phyloP scores from a whole-genome alignment of 1,140 invertebrate genomes.

The Penaeus japonicus region DNA sequence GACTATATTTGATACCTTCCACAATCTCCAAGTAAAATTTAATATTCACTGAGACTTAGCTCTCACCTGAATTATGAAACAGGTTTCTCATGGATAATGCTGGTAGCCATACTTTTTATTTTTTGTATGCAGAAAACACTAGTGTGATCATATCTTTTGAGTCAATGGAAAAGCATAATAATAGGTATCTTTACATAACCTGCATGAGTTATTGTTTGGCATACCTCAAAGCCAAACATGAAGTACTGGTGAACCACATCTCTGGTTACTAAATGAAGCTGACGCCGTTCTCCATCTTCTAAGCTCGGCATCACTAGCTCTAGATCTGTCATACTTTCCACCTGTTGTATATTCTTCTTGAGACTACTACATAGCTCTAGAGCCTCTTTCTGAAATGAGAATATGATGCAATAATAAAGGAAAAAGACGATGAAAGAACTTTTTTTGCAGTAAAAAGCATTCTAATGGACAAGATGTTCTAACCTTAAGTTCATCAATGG shows the following conservation, averaged over 20 bases:
- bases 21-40: too few species aligned
- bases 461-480: background rate
- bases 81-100: too few species aligned
- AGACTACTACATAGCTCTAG: slow-evolving; percentile 35
- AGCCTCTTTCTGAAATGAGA: slow-evolving; percentile 30
- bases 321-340: slow-evolving; percentile 46
- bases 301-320: slow-evolving; percentile 23
- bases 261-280: slow-evolving; percentile 65
- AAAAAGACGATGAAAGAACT: background rate
- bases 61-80: too few species aligned
- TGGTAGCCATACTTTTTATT: too few species aligned
- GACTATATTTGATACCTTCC: too few species aligned
- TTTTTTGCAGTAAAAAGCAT: background rate
- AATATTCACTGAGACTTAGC: too few species aligned
- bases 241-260: slow-evolving; percentile 87
- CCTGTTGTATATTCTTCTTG: slow-evolving; percentile 19
- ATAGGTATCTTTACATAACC: too few species aligned
- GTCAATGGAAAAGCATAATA: too few species aligned
- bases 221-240: slow-evolving; percentile 85
- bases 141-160: background rate
- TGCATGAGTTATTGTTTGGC: too few species aligned
- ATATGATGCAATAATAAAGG: background rate
- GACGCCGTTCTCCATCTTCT: slow-evolving; percentile 20
- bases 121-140: too few species aligned
- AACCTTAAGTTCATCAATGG: slow-evolving; percentile 73